Percentiles rank a stretch among this genome's conserved stretches.
Evolutionary conservation across 2,797 vertebrate species (phyloP).

Genomic region (Pyrocephalus nanus): DNA sequence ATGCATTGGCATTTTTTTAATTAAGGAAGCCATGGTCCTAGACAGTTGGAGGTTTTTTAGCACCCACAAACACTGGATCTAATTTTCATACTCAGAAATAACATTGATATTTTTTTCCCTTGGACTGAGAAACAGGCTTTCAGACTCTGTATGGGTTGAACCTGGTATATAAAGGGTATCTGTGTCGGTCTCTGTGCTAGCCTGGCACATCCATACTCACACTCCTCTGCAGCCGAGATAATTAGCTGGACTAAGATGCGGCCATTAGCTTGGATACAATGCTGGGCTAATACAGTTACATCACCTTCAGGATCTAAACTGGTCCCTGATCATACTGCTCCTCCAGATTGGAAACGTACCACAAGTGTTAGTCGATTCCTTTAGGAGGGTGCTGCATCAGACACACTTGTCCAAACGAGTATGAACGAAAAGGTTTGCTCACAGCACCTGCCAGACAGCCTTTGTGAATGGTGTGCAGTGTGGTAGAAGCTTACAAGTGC

Average conservation of each 20-base stretch:
- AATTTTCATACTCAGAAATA: not conserved
- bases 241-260: not conserved
- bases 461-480: not conserved
- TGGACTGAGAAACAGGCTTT: not conserved
- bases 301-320: not conserved
- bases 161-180: not conserved
- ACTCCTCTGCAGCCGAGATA: not conserved
- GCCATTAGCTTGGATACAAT: not conserved
- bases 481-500: not conserved
- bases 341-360: not conserved
- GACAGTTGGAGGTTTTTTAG: not conserved
- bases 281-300: not conserved
- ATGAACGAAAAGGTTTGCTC: accelerated
- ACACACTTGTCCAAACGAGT: not conserved
- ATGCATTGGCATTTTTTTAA: not conserved
- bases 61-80: not conserved
- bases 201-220: not conserved
- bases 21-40: not conserved
- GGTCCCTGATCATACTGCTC: not conserved
- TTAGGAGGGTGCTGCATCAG: not conserved
- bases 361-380: not conserved
- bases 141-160: not conserved
- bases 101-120: not conserved
- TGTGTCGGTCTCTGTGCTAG: not conserved
- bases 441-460: not conserved